Base-by-base conservation (phyloP, 2,888 invertebrate genomes). In the Poecilobothrus nobilitatus region DNA sequence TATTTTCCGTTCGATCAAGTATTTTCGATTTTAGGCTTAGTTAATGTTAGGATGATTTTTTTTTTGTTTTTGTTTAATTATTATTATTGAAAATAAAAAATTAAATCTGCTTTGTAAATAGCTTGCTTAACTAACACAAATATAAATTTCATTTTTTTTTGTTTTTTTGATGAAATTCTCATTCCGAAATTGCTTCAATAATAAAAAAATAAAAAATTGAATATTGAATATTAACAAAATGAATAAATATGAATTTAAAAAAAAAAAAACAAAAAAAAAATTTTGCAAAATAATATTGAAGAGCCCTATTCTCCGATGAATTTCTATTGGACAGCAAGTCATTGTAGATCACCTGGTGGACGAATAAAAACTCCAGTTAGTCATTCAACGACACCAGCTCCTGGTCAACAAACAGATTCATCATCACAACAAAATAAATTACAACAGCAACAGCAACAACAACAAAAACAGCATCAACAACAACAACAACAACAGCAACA, bases 301-400 rank as follows among this genome's bases (percentile, higher is more conserved):
- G 81, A 81, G 71, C 80, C 80, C 69, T 76, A 78, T 68, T 77
- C 77, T 72, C 77, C 80, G 68, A 76, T 80, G 27, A 81, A 79
- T 72, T 91, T 88, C 86, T 90, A 89, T 84, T 88, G 90, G 81
- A 87, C 89, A 73, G 88, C 89, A 79, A 91, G 90, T 84, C 91
- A 91, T 83, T 53, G 53, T 53, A 53, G 53, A 53, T 89, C 89
- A 74, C 87, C 90, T 79, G 88, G 88, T 73, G 86, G 85, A 76
- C 82, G 86, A 75, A 83, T 84, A 74, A 86, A 88, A 74, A 85
- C 84, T 79, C 83, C 87, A 76, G 85, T 71, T 18, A 53, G 65
- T 65, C 34, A 34, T 34, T 34, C 65, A 37, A 65, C 53, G 63
- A 72, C 74, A 83, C 76, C 81, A 78, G 73, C 76, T 74, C 73